Conservation (phyloP, 30 jellyfish, hydroid and myxozoan genomes). For the Catostylus mosaicus region DNA sequence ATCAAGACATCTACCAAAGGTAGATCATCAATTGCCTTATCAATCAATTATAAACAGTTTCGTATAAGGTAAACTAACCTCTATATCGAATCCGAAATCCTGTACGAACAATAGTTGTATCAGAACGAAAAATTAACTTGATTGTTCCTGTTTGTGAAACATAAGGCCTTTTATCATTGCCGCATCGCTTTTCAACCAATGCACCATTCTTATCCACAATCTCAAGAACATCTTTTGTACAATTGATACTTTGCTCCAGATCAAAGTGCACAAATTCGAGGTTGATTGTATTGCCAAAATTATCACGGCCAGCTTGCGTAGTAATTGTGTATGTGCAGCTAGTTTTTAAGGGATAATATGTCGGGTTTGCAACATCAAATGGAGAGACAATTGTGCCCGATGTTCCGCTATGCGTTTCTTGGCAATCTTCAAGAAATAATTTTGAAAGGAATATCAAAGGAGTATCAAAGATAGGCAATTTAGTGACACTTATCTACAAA, state of each 20-base stretch:
- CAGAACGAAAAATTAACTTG: not conserved
- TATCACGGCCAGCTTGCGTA: no score
- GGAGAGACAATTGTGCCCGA: no score
- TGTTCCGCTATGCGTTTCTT: no score
- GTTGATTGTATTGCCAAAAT: constrained; percentile 6
- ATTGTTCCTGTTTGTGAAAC: not conserved
- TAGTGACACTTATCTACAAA: no score
- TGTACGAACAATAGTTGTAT: not conserved
- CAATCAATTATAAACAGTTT: no score
- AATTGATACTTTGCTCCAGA: constrained; percentile 11
- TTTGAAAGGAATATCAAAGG: no score
- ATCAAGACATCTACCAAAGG: no score
- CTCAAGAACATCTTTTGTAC: constrained; percentile 9
- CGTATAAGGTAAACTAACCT: not conserved
- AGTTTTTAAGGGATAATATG: not conserved
- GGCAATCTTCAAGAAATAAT: no score
- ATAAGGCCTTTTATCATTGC: not conserved
- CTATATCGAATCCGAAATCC: constrained; percentile 1
- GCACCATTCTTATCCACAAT: not conserved
- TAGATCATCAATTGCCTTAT: no score
- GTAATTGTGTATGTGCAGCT: not conserved
- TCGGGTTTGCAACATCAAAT: no score
- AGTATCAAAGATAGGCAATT: no score
- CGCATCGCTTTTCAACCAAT: not conserved
- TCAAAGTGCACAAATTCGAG: constrained; percentile 13